Percentiles rank a stretch among this genome's conserved stretches.
Conservation (phyloP, 2,113 vertebrate genomes). For the Cavia porcellus region DNA sequence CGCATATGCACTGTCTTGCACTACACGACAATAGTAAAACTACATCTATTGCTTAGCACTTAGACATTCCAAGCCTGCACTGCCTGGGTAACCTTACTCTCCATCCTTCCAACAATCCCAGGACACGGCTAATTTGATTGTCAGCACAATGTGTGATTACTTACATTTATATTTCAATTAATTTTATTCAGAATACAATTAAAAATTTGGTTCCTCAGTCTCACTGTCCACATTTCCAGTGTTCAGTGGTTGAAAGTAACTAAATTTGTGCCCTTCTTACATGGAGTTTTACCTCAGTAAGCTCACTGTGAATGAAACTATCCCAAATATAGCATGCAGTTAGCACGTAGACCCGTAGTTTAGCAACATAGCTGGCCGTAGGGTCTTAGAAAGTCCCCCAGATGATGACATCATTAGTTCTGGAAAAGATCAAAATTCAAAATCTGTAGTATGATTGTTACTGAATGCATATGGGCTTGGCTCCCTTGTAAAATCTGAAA, state of each 20-base stretch:
- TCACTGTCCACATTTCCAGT: not conserved
- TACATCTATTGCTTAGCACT: accelerated
- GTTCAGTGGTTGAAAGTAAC: not conserved
- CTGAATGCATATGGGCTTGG: not conserved
- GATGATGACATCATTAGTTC: not conserved
- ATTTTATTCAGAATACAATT: not conserved
- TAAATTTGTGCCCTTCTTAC: not conserved
- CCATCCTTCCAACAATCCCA: not conserved
- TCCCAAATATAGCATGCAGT: no score
- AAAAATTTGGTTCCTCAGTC: not conserved
- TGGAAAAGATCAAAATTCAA: not conserved
- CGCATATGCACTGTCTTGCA: accelerated
- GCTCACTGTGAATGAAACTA: not conserved
- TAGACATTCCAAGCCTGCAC: accelerated
- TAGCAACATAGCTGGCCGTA: not conserved
- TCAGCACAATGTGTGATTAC: not conserved
- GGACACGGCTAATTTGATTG: accelerated
- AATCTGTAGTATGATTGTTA: not conserved
- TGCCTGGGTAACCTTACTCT: accelerated
- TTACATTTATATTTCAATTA: not conserved
- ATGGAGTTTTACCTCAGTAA: not conserved
- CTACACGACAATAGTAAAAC: not conserved
- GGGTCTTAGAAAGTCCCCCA: not conserved
- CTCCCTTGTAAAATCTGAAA: not conserved
- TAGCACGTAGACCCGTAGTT: not conserved